A percentile compares a stretch with the other conserved stretches of the same genome.
phyloP scores from a whole-genome alignment of 2,888 invertebrate genomes.

The Drosophila eohydei region DNA sequence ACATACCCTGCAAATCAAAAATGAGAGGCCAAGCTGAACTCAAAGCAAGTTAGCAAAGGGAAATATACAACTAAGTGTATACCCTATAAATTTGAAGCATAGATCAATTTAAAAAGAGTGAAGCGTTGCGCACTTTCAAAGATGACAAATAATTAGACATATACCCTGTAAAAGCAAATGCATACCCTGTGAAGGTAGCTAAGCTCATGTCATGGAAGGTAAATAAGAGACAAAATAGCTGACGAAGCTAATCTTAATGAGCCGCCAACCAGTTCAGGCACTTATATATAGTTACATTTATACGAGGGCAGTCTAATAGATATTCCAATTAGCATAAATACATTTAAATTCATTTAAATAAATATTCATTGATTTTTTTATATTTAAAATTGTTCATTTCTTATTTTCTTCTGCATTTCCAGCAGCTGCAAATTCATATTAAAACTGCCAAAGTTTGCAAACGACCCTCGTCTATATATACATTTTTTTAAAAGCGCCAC shows the following conservation, averaged over 20 bases:
- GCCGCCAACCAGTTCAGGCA: neutral
- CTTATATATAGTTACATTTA: neutral
- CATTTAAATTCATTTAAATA: neutral
- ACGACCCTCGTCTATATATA: neutral
- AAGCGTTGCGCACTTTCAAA: neutral
- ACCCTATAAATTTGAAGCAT: neutral
- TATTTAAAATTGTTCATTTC: no score
- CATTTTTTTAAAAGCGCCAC: neutral
- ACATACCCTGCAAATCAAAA: neutral
- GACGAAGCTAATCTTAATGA: neutral
- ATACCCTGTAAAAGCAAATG: neutral
- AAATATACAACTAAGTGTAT: neutral
- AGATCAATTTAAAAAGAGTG: neutral
- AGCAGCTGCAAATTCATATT: neutral
- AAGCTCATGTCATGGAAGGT: neutral
- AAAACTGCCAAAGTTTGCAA: neutral
- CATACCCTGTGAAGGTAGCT: no score
- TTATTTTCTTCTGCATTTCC: no score
- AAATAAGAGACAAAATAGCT: neutral
- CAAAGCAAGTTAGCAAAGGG: neutral
- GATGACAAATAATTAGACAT: neutral
- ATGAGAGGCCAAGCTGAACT: neutral
- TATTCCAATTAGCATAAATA: no score
- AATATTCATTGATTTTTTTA: no score
- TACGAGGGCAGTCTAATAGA: neutral